Percentiles rank a stretch among this genome's conserved stretches.
Evolutionary conservation across 2,888 invertebrate species (phyloP).

Genomic region (Cecidostiba fungosa): DNA sequence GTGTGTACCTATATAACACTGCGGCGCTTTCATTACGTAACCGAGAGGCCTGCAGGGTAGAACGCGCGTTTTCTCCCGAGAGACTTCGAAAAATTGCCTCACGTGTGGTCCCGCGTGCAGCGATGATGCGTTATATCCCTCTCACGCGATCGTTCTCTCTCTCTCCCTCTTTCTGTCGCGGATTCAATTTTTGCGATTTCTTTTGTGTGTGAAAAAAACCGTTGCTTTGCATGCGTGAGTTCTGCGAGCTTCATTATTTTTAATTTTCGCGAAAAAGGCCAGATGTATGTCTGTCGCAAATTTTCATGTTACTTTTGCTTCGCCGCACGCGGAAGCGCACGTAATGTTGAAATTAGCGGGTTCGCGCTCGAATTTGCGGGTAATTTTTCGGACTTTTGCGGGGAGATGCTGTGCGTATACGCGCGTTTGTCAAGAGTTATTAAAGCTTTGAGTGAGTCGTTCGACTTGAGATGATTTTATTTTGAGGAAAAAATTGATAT

Average conservation of each 20-base stretch:
- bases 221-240: slow-evolving; percentile 23
- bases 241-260: slow-evolving; percentile 42
- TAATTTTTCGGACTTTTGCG: not conserved
- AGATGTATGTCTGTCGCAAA: not conserved
- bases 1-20: not conserved
- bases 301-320: slow-evolving; percentile 41
- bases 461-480: not conserved
- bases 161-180: not conserved
- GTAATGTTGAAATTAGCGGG: slow-evolving; percentile 43
- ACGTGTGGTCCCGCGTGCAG: slow-evolving; percentile 62
- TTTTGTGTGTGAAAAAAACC: slow-evolving; percentile 8
- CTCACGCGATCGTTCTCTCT: slow-evolving; percentile 34
- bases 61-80: not conserved
- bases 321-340: not conserved
- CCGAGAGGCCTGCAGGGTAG: not conserved
- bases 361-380: slow-evolving; percentile 4
- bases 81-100: slow-evolving; percentile 40
- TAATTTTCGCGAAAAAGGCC: slow-evolving; percentile 3
- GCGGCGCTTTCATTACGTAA: slow-evolving; percentile 42
- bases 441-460: slow-evolving; percentile 37
- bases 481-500: not conserved
- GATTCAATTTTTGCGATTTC: slow-evolving; percentile 43
- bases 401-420: not conserved
- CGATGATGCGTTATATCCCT: slow-evolving; percentile 1
- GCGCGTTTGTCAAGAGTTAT: slow-evolving; percentile 39